phyloP scores from a whole-genome alignment of 2,797 vertebrate species.

The Argentina silus region DNA sequence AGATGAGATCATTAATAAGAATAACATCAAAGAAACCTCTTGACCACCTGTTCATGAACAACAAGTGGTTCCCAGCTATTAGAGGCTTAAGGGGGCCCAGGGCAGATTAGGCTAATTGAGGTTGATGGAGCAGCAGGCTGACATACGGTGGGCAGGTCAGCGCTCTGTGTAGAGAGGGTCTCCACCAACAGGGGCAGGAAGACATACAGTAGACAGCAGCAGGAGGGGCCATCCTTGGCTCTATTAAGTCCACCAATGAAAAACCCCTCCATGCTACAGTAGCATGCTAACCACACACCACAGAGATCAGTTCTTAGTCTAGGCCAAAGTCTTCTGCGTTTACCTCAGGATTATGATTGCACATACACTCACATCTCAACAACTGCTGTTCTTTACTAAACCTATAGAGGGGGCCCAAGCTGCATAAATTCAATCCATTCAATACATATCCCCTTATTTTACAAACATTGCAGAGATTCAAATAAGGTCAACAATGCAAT shows the following conservation, averaged over 20 bases:
- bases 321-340: background rate
- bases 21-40: background rate
- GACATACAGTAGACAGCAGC: background rate
- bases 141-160: background rate
- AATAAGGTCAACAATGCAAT: no score
- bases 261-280: background rate
- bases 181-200: background rate
- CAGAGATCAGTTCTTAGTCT: background rate
- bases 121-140: background rate
- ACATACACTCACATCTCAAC: background rate
- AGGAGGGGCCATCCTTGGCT: background rate
- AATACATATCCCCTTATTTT: background rate
- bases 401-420: conserved; percentile 2
- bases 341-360: background rate
- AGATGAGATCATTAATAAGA: background rate
- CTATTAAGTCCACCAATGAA: background rate
- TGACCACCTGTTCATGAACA: conserved; percentile 16
- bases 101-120: conserved; percentile 16
- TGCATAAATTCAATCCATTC: background rate
- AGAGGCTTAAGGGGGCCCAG: conserved; percentile 7
- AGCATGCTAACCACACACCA: background rate
- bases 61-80: background rate
- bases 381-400: background rate
- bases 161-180: background rate
- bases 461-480: background rate